A percentile compares a stretch with the other conserved stretches of the same genome.
These are phyloP conservation scores for Sinocyclocheilus grahami DNA, from an alignment of 2,113 vertebrate species.

Conservation along the genomic window DNA sequence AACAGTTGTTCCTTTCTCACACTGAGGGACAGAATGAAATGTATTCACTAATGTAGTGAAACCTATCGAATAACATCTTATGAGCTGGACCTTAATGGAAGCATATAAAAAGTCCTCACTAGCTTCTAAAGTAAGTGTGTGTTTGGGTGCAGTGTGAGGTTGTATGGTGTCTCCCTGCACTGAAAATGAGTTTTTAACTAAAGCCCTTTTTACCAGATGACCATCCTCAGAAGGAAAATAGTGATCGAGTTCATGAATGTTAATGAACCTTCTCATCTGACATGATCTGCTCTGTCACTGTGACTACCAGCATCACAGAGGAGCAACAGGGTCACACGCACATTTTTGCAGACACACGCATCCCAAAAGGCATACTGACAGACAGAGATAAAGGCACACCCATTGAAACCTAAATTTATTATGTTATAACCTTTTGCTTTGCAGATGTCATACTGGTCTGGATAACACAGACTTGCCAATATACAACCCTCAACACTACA, in stretches of 20 bases:
- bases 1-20: too few relatives aligned
- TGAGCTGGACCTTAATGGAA: neutral
- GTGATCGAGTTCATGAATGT: constrained; percentile 65
- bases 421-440: neutral
- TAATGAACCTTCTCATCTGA: constrained; percentile 66
- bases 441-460: neutral
- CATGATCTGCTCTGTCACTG: constrained; percentile 62
- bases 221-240: constrained; percentile 58
- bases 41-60: neutral
- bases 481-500: neutral
- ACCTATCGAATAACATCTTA: too few relatives aligned
- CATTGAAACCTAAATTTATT: neutral
- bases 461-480: constrained; percentile 12
- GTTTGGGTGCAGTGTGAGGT: neutral
- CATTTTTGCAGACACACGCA: constrained; percentile 7
- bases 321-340: constrained; percentile 26
- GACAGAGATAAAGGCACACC: neutral
- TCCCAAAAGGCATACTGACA: neutral
- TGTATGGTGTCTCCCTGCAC: neutral
- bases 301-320: constrained; percentile 42
- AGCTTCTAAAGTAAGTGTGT: neutral
- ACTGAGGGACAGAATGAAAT: neutral
- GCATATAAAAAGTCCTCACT: neutral
- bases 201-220: neutral
- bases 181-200: neutral